Percentiles rank a stretch among this genome's conserved stretches.
Conservation (phyloP, 2,888 invertebrate genomes). For the Nymphalis polychloros region DNA sequence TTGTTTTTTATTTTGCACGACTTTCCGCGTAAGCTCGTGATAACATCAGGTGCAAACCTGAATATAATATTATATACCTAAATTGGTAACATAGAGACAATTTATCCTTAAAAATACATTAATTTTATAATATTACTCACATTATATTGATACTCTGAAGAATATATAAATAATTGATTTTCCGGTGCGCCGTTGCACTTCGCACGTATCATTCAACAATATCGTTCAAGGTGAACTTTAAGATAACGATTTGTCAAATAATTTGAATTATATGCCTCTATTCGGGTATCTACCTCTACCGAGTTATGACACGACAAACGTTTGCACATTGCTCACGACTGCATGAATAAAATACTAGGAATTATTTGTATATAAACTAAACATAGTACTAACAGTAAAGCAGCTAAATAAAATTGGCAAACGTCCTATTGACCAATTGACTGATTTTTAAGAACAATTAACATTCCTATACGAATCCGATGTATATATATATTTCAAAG, state of each 20-base stretch:
- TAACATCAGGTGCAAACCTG: too few species aligned
- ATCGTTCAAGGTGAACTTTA: background rate
- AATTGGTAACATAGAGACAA: background rate
- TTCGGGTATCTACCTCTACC: background rate
- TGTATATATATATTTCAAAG: too few species aligned
- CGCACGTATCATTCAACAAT: background rate
- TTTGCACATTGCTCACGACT: background rate
- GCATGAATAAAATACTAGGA: background rate
- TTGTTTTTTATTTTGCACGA: too few species aligned
- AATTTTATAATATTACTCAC: background rate
- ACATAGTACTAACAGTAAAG: background rate
- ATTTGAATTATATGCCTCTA: background rate
- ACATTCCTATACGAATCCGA: too few species aligned
- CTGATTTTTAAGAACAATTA: too few species aligned
- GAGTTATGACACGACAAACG: background rate
- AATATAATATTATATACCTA: too few species aligned
- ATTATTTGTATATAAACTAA: background rate
- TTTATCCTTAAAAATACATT: background rate
- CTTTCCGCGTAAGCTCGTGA: too few species aligned
- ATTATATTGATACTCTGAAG: background rate
- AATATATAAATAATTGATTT: background rate
- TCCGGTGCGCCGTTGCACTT: background rate
- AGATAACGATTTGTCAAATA: background rate
- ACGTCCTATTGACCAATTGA: too few species aligned
- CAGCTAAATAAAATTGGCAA: too few species aligned